These are phyloP conservation scores for Paratrypauchen microcephalus DNA, from an alignment of 2,797 vertebrate genomes.

Conservation along the genomic window DNA sequence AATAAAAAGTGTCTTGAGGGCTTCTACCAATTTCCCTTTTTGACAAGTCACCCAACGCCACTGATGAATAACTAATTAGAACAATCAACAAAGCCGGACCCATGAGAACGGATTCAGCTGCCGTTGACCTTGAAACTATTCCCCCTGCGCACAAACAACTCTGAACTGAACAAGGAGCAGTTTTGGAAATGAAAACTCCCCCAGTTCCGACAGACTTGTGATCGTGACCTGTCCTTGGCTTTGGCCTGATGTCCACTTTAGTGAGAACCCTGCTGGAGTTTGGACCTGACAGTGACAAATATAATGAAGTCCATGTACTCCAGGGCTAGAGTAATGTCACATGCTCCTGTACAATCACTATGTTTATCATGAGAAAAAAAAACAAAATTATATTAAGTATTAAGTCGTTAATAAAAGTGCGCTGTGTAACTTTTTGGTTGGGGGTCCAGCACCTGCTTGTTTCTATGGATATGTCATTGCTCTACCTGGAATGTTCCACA, in stretches of 20 bases:
- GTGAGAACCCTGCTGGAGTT: neutral
- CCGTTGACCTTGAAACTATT: conserved; percentile 53
- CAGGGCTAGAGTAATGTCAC: neutral
- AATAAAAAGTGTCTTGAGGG: conserved; percentile 33
- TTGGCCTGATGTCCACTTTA: neutral
- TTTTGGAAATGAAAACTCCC: conserved; percentile 16
- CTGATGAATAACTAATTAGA: conserved; percentile 66
- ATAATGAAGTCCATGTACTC: neutral
- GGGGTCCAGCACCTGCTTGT: too few species aligned
- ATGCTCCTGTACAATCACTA: neutral
- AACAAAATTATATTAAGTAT: too few species aligned
- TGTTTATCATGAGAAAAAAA: too few species aligned
- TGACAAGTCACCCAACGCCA: conserved; percentile 51
- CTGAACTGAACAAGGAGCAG: conserved; percentile 31
- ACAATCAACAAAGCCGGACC: conserved; percentile 56
- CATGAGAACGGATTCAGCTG: conserved; percentile 43
- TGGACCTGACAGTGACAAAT: conserved; percentile 1
- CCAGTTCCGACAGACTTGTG: neutral
- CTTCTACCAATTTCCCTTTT: conserved; percentile 20
- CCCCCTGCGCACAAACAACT: conserved; percentile 17
- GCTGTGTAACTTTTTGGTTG: too few species aligned
- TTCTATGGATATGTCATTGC: too few species aligned
- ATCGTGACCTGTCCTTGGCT: neutral
- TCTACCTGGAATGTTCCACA: too few species aligned
- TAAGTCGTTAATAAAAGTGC: too few species aligned